Evolutionary conservation across 2,797 vertebrate species (phyloP), one percentile per base, ranked within the genome.

Genomic region (Bufotes viridis): DNA sequence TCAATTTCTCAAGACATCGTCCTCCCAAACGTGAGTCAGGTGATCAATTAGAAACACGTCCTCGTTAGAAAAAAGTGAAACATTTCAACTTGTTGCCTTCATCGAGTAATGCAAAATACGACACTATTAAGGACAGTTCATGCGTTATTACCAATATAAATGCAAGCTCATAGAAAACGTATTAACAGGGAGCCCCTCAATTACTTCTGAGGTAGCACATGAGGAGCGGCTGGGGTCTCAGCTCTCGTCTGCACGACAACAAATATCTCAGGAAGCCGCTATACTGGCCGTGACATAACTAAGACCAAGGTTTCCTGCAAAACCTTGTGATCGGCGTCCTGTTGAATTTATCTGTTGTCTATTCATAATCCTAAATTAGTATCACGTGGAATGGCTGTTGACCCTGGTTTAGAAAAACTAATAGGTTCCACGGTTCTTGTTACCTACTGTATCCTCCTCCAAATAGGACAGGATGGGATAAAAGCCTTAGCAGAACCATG

Each of bases 71-170:
- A 81, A 88, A 91, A 34, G 49, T 29, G 11, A 49, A 84, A 78
- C 85, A 91, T 92, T 90, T 94, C 92, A 93, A 94, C 92, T 87
- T 86, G 89, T 90, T 92, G 93, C 93, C 94, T 96, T 96, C 95
- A 96, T 96, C 94, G 91, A 90, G 79, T 94, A 93, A 91, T 92
- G 92, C 90, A 91, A 94, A 95, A 92, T 93, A 95, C 95, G 94
- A 92, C 92, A 93, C 93, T 92, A 90, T 91, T 90, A 90, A 90
- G 91, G 92, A 94, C 92, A 92, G 86, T 79, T 94, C 95, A 96
- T 96, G 95, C 95, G 94, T 92, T 92, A 92, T 93, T 89, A 92
- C 94, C 92, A 55, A 94, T 93, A 91, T 90, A 93, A 90, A 90
- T 90, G 93, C 93, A 92, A 94, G 94, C 93, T 90, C 91, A 94